Conservation (phyloP, 2,888 invertebrate genomes). For the Pristionchus arcanus region DNA sequence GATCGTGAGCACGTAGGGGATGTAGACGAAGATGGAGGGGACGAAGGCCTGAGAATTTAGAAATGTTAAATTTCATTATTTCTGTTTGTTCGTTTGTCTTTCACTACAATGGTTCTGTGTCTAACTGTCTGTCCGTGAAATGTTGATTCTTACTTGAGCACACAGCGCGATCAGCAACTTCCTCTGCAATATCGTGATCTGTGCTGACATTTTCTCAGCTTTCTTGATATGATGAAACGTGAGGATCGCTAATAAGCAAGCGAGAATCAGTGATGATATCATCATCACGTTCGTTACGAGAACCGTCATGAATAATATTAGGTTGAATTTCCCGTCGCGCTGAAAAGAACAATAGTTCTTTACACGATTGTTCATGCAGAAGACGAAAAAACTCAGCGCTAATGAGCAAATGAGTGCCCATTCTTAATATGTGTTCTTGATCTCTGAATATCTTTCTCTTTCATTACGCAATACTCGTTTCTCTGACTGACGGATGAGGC, state of each 20-base stretch:
- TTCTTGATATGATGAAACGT: neutral
- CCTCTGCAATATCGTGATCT: neutral
- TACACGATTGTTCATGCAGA: neutral
- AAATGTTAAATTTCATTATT: too few species aligned
- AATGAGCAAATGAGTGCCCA: neutral
- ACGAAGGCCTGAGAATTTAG: conserved; percentile 10
- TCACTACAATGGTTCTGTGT: too few species aligned
- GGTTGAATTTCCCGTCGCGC: neutral
- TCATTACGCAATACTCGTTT: too few species aligned
- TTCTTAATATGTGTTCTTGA: too few species aligned
- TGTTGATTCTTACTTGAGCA: neutral
- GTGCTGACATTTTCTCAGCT: neutral
- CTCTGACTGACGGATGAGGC: too few species aligned
- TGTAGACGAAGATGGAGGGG: neutral
- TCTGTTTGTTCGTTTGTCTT: too few species aligned
- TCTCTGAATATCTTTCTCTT: too few species aligned
- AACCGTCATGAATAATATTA: neutral
- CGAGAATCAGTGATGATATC: neutral
- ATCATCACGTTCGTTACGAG: neutral
- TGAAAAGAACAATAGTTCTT: neutral
- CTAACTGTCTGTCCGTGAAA: neutral
- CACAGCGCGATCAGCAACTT: neutral
- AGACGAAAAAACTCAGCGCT: neutral
- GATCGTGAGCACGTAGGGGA: neutral
- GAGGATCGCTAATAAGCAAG: neutral